phyloP scores from a whole-genome alignment of 2,113 vertebrate species.

The Cyprinus carpio region DNA sequence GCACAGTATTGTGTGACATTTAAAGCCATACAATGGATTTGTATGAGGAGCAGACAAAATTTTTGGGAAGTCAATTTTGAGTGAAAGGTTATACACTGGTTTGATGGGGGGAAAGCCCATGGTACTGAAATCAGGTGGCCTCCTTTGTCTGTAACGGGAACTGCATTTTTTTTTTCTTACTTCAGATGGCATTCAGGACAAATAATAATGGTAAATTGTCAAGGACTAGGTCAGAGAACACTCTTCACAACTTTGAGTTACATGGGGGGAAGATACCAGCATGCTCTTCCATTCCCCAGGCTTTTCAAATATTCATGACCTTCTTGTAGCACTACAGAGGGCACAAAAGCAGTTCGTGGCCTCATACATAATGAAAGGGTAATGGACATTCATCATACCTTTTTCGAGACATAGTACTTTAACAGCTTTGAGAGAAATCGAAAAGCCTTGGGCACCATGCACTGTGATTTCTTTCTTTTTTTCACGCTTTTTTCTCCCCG shows the following conservation, averaged over 20 bases:
- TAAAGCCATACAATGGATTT: not conserved
- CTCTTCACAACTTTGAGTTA: not conserved
- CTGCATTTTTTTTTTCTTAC: not conserved
- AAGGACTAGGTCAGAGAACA: conserved; percentile 43
- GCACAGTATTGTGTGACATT: not conserved
- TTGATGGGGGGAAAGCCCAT: not conserved
- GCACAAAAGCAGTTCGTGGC: conserved; percentile 47
- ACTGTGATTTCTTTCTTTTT: conserved; percentile 16
- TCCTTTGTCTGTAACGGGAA: not conserved
- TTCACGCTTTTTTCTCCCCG: not conserved
- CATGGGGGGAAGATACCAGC: not conserved
- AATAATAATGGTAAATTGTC: conserved; percentile 40
- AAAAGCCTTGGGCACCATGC: conserved; percentile 5
- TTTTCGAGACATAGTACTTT: conserved; percentile 29
- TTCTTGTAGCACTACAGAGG: conserved; percentile 46
- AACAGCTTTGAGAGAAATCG: conserved; percentile 40
- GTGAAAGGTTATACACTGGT: not conserved
- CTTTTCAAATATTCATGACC: conserved; percentile 56
- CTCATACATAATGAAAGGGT: conserved; percentile 55
- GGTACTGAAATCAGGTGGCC: not conserved
- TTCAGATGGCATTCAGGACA: conserved; percentile 10
- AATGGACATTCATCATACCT: conserved; percentile 54
- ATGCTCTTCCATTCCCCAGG: conserved; percentile 29
- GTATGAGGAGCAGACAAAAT: not conserved
- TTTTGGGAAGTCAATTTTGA: not conserved